phyloP scores from a whole-genome alignment of 2,797 vertebrate species.

The Crypturellus tataupa region DNA sequence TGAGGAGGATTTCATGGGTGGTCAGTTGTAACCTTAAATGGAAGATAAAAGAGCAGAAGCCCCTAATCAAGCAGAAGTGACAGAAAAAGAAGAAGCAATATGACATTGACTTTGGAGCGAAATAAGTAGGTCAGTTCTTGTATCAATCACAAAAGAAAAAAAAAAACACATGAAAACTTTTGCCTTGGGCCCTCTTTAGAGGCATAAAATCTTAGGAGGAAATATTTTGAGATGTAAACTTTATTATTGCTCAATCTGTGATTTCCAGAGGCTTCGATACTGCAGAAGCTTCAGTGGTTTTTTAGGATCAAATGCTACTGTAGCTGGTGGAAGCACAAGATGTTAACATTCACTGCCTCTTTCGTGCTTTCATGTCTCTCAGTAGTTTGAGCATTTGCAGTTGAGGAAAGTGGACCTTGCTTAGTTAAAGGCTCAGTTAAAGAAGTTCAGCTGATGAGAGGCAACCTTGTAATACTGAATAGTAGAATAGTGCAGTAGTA shows the following conservation, averaged over 20 bases:
- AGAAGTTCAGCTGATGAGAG: not conserved
- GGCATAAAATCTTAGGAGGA: not conserved
- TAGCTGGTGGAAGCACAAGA: not conserved
- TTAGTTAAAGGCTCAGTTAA: not conserved
- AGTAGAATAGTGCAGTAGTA: not conserved
- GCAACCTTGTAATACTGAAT: not conserved
- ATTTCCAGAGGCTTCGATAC: not conserved
- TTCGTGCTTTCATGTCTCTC: not conserved
- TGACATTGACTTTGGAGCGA: constrained; percentile 52
- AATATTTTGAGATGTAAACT: not conserved
- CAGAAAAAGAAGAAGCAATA: constrained; percentile 36
- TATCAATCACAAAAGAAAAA: constrained; percentile 32
- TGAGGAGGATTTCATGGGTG: constrained; percentile 77
- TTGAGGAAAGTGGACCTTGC: not conserved
- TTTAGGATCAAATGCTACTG: not conserved
- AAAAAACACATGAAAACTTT: not conserved
- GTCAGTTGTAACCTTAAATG: constrained; percentile 80
- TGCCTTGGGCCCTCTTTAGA: not conserved
- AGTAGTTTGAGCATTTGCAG: not conserved
- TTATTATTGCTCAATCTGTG: not conserved
- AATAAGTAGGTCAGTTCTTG: constrained; percentile 67
- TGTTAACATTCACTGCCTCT: not conserved
- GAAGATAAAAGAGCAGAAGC: constrained; percentile 53
- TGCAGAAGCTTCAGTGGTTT: not conserved
- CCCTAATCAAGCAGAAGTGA: constrained; percentile 44